Evolutionary conservation across 2,888 invertebrate genomes (phyloP).

Genomic region (Reticulitermes lucifugus): DNA sequence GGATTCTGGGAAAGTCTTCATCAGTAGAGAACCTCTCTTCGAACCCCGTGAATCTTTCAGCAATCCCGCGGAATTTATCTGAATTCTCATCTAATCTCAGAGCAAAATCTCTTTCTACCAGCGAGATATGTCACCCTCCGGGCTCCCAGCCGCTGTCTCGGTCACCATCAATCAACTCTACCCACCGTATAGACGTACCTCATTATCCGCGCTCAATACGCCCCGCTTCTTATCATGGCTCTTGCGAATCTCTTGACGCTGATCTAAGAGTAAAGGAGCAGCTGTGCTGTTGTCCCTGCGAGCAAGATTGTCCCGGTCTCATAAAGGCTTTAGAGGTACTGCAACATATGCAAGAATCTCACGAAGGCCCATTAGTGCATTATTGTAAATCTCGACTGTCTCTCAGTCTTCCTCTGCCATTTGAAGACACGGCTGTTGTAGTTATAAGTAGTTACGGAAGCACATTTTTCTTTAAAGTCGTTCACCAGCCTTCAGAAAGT

Average conservation of each 20-base stretch:
- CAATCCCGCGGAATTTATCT: slow-evolving; percentile 14
- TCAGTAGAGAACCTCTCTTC: slow-evolving; percentile 65
- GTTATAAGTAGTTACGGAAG: slow-evolving; percentile 56
- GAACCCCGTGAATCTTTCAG: slow-evolving; percentile 31
- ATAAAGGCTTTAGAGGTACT: slow-evolving; percentile 57
- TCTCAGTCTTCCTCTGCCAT: slow-evolving; percentile 57
- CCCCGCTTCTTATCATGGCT: slow-evolving; percentile 60
- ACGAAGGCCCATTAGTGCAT: slow-evolving; percentile 61
- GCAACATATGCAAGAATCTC: slow-evolving; percentile 60
- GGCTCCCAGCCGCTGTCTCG: slow-evolving; percentile 28
- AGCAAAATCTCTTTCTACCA: slow-evolving; percentile 64
- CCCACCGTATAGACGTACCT: slow-evolving; percentile 28
- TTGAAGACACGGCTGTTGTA: slow-evolving; percentile 54
- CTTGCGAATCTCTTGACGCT: slow-evolving; percentile 58
- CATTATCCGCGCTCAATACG: slow-evolving; percentile 50
- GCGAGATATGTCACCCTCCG: slow-evolving; percentile 52
- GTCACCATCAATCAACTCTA: slow-evolving; percentile 29
- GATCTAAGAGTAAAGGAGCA: slow-evolving; percentile 19
- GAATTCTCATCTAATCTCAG: slow-evolving; percentile 58
- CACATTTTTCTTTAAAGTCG: slow-evolving; percentile 59
- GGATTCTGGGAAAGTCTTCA: slow-evolving; percentile 65
- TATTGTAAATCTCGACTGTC: slow-evolving; percentile 59
- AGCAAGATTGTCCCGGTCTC: slow-evolving; percentile 56
- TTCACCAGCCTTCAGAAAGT: slow-evolving; percentile 29
- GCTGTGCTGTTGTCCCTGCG: slow-evolving; percentile 60